Conservation (phyloP, 2,888 invertebrate species). For the Amblyjoppa proteus region DNA sequence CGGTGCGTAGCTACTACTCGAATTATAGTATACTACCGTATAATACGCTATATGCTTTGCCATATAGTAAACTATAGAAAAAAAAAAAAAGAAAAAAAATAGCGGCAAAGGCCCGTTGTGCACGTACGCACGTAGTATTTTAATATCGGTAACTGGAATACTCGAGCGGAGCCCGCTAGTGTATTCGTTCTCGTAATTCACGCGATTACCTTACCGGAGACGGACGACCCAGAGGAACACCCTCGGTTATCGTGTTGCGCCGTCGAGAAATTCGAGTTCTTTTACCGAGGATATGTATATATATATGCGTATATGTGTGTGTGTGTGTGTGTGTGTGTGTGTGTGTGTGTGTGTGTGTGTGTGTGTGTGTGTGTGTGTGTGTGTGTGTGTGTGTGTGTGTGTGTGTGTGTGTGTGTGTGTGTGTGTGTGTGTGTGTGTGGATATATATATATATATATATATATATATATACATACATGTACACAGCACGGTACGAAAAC, state of each 20-base stretch:
- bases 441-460: neutral
- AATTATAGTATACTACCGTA: conserved; percentile 25
- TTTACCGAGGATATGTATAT: conserved; percentile 27
- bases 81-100: conserved; percentile 11
- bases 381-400: too few species aligned
- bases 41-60: conserved; percentile 21
- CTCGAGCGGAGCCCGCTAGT: conserved; percentile 7
- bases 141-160: conserved; percentile 63
- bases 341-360: too few species aligned
- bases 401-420: too few species aligned
- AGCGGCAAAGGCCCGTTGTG: conserved; percentile 14
- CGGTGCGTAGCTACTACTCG: conserved; percentile 7
- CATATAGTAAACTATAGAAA: conserved; percentile 2
- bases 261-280: conserved; percentile 61
- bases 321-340: neutral
- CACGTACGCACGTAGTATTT: conserved; percentile 60
- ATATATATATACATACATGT: neutral
- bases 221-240: conserved; percentile 50
- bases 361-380: too few species aligned
- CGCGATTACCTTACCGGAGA: conserved; percentile 20
- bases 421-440: neutral
- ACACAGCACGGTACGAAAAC: neutral
- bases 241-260: conserved; percentile 41
- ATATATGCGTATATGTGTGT: neutral
- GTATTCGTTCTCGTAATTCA: conserved; percentile 23